Percentiles rank a stretch among this genome's conserved stretches.
Conservation (phyloP, 2,113 vertebrate species). For the Fregetta grallaria region DNA sequence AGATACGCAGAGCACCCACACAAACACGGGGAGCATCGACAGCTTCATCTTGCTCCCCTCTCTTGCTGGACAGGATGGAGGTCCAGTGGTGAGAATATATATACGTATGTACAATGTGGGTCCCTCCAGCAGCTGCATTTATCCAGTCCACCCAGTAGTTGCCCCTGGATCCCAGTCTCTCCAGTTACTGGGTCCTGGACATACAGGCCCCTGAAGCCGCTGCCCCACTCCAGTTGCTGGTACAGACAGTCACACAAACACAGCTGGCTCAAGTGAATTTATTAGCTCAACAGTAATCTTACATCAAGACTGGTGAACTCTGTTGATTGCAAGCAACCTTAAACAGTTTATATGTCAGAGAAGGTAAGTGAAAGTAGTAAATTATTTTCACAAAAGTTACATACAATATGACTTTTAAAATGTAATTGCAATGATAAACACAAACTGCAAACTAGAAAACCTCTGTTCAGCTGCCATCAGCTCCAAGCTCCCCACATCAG, state of each 20-base stretch:
- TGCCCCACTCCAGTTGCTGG: background rate
- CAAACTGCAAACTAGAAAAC: background rate
- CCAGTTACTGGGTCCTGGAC: background rate
- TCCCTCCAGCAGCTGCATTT: background rate
- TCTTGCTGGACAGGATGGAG: background rate
- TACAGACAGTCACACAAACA: background rate
- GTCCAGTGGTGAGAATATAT: background rate
- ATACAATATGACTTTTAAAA: background rate
- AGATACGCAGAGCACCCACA: background rate
- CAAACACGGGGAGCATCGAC: background rate
- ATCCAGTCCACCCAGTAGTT: background rate
- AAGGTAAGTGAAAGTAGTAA: background rate
- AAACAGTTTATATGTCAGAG: background rate
- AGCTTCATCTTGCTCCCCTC: background rate
- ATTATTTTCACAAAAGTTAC: background rate
- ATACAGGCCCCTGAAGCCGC: rapidly evolving
- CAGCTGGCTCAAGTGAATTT: background rate
- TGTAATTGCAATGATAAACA: background rate
- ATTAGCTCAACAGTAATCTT: background rate
- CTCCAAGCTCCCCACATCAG: background rate
- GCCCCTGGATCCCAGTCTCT: background rate
- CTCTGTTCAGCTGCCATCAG: background rate
- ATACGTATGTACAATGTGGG: rapidly evolving
- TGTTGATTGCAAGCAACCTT: background rate
- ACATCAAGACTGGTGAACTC: background rate